phyloP scores from a whole-genome alignment of 2,888 invertebrate genomes.

The Salpingus planirostris region DNA sequence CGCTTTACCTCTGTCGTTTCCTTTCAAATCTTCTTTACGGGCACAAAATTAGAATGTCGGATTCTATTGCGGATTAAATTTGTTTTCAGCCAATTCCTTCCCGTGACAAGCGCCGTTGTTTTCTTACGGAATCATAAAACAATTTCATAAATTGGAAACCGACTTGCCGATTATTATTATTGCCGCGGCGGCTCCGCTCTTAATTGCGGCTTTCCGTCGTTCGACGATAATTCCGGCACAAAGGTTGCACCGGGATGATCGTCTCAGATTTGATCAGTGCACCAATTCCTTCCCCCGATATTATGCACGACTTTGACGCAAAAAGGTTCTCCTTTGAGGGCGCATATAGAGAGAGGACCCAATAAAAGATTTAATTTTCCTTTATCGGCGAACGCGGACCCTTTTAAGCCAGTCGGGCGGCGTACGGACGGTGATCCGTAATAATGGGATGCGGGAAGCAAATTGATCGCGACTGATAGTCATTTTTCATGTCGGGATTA shows the following conservation, averaged over 20 bases:
- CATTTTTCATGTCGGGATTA: constrained; percentile 20
- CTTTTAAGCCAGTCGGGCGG: neutral
- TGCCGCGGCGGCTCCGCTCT: no score
- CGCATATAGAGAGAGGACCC: no score
- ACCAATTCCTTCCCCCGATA: no score
- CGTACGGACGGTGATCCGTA: neutral
- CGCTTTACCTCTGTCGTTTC: constrained; percentile 15
- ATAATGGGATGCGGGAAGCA: constrained; percentile 10
- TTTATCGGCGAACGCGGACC: constrained; percentile 4
- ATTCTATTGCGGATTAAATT: constrained; percentile 14
- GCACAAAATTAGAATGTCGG: constrained; percentile 13
- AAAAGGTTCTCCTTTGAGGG: no score
- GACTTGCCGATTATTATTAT: no score
- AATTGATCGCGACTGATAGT: constrained; percentile 17
- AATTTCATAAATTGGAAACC: constrained; percentile 7
- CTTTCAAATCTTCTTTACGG: constrained; percentile 7
- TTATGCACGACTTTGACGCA: no score
- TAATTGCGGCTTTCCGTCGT: no score
- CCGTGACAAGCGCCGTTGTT: constrained; percentile 6
- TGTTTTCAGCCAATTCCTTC: constrained; percentile 12
- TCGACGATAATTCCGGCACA: no score
- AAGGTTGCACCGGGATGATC: no score
- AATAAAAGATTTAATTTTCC: constrained; percentile 10
- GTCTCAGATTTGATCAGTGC: no score
- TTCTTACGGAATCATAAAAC: constrained; percentile 6